Conservation (phyloP, 2,797 vertebrate species). For the Perodicticus potto region DNA sequence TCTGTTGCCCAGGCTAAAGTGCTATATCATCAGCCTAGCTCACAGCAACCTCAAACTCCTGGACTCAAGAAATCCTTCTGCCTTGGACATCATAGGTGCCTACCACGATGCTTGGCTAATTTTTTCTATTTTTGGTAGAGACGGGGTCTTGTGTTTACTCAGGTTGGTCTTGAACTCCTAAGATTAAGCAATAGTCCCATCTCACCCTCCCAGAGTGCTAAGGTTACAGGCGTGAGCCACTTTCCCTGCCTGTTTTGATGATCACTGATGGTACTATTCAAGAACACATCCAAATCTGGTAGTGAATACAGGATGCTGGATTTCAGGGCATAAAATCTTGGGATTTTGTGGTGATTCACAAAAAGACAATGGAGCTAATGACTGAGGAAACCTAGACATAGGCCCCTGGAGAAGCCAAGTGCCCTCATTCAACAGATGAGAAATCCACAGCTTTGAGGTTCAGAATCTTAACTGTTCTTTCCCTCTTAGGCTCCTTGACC, state of each 20-base stretch:
- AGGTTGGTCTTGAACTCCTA: no score
- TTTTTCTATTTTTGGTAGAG: no score
- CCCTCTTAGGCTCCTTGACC: neutral
- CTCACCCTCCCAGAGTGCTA: no score
- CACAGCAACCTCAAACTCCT: no score
- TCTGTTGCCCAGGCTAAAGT: no score
- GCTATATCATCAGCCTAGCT: no score
- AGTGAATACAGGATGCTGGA: neutral
- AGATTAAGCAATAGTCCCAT: no score
- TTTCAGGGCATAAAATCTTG: neutral
- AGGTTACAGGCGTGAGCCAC: no score
- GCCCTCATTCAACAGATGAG: neutral
- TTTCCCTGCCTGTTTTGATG: neutral
- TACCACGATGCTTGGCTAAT: no score
- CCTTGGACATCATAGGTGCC: no score
- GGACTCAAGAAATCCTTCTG: no score
- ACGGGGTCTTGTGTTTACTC: no score
- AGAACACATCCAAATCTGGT: neutral
- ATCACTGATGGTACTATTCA: neutral
- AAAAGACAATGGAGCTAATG: constrained; percentile 1
- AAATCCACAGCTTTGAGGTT: neutral
- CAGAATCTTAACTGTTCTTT: neutral
- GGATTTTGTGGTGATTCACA: neutral
- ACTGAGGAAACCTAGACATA: neutral
- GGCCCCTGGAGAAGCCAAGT: neutral